Conservation (phyloP, 2,797 vertebrate species). For the Tenualosa ilisha region DNA sequence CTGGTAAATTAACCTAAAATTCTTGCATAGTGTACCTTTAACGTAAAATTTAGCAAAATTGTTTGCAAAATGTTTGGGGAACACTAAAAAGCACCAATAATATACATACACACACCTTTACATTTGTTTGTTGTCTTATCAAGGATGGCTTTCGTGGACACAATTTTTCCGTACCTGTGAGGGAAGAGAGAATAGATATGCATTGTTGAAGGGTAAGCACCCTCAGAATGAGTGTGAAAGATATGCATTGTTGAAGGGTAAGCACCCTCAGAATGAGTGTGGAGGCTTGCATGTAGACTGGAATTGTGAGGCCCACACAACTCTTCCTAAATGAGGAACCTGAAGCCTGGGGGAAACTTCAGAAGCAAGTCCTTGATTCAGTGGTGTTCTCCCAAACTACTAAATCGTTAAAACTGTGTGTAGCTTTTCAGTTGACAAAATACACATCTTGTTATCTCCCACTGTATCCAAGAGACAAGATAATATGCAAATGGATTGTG, state of each 20-base stretch:
- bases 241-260: not conserved
- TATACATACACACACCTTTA: constrained; percentile 83
- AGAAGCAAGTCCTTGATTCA: not conserved
- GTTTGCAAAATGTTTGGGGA: not conserved
- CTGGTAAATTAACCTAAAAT: too few relatives aligned
- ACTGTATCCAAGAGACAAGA: too few relatives aligned
- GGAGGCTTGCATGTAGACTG: not conserved
- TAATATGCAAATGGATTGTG: not conserved
- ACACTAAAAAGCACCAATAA: too few relatives aligned
- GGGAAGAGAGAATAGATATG: constrained; percentile 31
- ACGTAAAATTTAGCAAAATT: not conserved
- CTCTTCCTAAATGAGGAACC: not conserved
- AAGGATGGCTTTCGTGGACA: constrained; percentile 98
- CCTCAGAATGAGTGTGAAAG: not conserved
- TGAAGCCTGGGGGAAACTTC: not conserved
- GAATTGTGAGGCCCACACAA: not conserved
- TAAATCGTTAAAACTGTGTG: not conserved
- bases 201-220: not conserved
- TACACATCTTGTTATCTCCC: not conserved
- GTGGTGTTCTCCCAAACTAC: too few relatives aligned
- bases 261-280: not conserved
- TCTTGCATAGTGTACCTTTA: too few relatives aligned
- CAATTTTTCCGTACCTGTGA: constrained; percentile 96
- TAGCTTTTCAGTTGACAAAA: not conserved
- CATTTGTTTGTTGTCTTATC: constrained; percentile 99